Conservation (phyloP, 2,113 vertebrate genomes). For the Anhinga rufa region DNA sequence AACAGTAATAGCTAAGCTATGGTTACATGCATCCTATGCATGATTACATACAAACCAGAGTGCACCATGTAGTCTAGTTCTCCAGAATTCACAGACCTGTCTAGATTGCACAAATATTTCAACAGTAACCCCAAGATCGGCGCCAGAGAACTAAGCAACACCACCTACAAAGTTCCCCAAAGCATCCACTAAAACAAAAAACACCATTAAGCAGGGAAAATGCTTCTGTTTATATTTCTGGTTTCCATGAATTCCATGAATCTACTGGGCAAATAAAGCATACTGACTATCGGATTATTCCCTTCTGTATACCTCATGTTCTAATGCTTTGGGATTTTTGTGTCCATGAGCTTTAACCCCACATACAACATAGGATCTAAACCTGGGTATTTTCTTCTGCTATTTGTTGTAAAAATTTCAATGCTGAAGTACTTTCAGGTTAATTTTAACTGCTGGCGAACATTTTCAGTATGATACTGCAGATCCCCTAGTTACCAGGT, state of each 20-base stretch:
- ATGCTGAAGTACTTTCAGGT: neutral
- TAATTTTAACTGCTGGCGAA: neutral
- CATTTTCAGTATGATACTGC: neutral
- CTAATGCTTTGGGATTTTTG: neutral
- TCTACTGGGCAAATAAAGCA: neutral
- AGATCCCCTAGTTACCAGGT: neutral
- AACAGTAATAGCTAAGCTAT: neutral
- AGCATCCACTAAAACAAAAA: neutral
- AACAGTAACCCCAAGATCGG: neutral
- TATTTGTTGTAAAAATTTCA: neutral
- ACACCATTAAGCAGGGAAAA: neutral
- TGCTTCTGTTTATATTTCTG: neutral
- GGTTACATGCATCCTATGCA: neutral
- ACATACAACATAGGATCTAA: neutral
- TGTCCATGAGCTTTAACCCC: neutral
- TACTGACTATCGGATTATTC: neutral
- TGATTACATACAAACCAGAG: neutral
- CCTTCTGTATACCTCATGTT: neutral
- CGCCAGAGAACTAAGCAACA: neutral
- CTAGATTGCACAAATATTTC: neutral
- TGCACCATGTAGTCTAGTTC: rapidly evolving
- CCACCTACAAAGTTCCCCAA: neutral
- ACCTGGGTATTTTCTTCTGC: neutral
- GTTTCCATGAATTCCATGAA: neutral
- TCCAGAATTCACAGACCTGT: neutral